phyloP scores from a whole-genome alignment of 2,888 invertebrate species.

The Celastrina argiolus region DNA sequence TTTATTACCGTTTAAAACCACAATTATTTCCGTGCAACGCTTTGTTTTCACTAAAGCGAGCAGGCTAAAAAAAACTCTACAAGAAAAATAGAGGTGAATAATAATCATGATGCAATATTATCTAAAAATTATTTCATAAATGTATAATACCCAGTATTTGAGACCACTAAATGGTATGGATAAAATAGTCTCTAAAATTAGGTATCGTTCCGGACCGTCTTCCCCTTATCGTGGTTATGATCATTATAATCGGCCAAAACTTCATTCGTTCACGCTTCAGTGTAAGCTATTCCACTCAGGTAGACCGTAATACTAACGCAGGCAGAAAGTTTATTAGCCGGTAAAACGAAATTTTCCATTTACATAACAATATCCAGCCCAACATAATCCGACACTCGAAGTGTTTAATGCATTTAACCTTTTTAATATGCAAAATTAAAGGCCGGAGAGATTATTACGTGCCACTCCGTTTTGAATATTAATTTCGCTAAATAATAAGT shows the following conservation, averaged over 20 bases:
- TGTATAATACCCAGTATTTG: too few species aligned
- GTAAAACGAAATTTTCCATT: conserved; percentile 12
- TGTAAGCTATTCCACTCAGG: neutral
- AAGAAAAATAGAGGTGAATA: neutral
- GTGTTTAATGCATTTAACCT: conserved; percentile 4
- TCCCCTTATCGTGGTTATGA: neutral
- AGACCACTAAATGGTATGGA: too few species aligned
- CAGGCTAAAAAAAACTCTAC: neutral
- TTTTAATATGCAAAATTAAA: conserved; percentile 17
- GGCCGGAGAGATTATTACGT: neutral
- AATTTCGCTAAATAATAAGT: conserved; percentile 17
- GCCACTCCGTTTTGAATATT: conserved; percentile 7
- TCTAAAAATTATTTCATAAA: neutral
- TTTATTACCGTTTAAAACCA: conserved; percentile 4
- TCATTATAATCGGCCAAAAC: neutral
- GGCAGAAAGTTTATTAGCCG: neutral
- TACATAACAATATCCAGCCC: conserved; percentile 5
- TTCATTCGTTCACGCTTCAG: neutral
- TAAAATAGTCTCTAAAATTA: too few species aligned
- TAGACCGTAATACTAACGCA: neutral
- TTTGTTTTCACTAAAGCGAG: neutral
- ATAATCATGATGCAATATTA: neutral
- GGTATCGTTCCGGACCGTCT: neutral
- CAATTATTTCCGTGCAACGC: neutral
- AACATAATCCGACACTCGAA: conserved; percentile 2